These are phyloP conservation scores for Zosterops japonicus DNA, from an alignment of 2,113 vertebrate species.

Conservation along the genomic window DNA sequence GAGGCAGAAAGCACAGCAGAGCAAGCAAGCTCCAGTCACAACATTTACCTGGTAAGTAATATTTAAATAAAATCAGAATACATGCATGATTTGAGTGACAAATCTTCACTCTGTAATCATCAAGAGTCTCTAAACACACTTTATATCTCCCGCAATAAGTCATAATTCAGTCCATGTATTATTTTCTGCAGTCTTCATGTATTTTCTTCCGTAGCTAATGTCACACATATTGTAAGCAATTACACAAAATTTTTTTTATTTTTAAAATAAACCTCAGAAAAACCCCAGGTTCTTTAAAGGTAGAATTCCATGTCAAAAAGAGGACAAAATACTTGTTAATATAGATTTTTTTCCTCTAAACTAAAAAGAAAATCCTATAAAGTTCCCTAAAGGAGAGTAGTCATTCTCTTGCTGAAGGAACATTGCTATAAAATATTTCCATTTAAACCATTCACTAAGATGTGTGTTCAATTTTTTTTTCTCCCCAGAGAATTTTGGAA, in stretches of 20 bases:
- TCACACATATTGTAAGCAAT: neutral
- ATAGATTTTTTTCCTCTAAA: neutral
- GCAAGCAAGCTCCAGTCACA: neutral
- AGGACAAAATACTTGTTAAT: neutral
- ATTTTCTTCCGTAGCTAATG: neutral
- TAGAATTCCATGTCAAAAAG: neutral
- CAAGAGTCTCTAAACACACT: neutral
- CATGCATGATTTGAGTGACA: neutral
- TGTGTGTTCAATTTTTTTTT: neutral
- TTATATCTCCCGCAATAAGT: neutral
- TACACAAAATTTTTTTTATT: fast-evolving
- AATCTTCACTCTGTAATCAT: neutral
- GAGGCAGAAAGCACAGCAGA: neutral
- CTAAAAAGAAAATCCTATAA: neutral
- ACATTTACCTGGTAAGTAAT: neutral
- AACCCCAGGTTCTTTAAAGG: neutral
- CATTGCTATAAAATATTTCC: neutral
- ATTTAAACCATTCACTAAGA: neutral
- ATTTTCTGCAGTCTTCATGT: neutral
- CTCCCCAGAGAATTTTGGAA: neutral
- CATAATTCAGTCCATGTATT: neutral
- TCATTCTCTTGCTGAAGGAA: neutral
- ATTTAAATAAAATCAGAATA: neutral
- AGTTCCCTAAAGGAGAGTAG: neutral
- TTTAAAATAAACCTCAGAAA: neutral